Base-by-base conservation (phyloP, 2,888 invertebrate species). In the Galerucella pusilla region DNA sequence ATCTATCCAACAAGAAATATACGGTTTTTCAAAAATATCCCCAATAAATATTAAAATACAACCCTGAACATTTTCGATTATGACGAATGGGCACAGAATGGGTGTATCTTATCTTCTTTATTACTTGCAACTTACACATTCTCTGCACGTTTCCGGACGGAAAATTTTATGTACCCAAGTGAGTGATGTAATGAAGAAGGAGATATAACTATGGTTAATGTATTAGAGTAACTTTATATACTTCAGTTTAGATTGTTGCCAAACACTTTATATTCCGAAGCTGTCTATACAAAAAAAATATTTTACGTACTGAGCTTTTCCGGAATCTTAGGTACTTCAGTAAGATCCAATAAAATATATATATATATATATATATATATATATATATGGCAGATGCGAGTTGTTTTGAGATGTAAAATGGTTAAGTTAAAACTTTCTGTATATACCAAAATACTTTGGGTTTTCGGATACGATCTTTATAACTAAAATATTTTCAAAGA, bases 131-230 rank as follows among this genome's bases (percentile, higher is more conserved):
- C 57, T 68, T 68, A 45, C 45, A 45, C 68, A 68, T 68, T 68
- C 68, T 59, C 57, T 28, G 59, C 68, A 68, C 68, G 68, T 68
- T 57, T 25, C 25, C 46, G 45, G 28, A 59, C 57, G 68, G 68
- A 68, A 59, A 68, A 57, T 68, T 68, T 57, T 68, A 59, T 60
- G 54, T 68, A 68, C 59, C 68, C 11, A 68, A 68, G 59, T 68
- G 10, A 59, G 59, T 59, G 6, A 59, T 59, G 59, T 20, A 59
- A 59, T 59, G 59, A 68, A 59, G 35, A 68, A 60, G 42, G 68
- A 59, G 12, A 49, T 11, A 49, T 14, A 49, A 49, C 49, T 49
- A 49, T 49, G 14, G 49, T 49, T 49, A 49, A 49, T 49, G 49
- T 49, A 49, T 49, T 5, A 49, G 14, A 49, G 49, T 49, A 49